Evolutionary conservation across 1,140 invertebrate species (phyloP), one percentile per base, ranked within the genome.

Genomic region (Metopolophium dirhodum): DNA sequence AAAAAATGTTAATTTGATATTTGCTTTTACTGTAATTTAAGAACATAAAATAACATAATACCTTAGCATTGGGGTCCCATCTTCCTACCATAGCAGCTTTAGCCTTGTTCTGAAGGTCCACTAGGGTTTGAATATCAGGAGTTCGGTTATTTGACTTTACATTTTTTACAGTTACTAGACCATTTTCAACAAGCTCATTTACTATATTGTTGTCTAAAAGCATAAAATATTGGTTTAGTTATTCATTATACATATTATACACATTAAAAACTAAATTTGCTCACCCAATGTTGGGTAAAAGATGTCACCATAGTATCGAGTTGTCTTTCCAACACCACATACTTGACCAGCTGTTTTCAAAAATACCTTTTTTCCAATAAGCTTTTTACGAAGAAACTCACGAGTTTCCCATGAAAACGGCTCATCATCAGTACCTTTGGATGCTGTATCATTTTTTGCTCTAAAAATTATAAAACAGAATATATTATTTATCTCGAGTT

Each of bases 381-480:
- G 95, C 95, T 98, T 99, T 94, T 99, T 98, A 49, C 99, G 96
- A 51, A 99, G 95, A 95, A 97, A 99, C 96, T 99, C 99, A 94
- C 99, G 96, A 1, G 99, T 98, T 95, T 99, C 98, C 98, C 98
- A 99, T 4, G 98, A 98, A 96, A 96, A 99, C 20, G 99, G 98
- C 95, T 99, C 98, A 96, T 99, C 98, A 95, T 97, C 97, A 90
- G 97, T 97, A 95, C 97, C 97, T 94, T 97, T 96, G 45, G 94
- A 94, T 95, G 96, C 96, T 94, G 49, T 94, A 94, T 94, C 94
- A 95, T 93, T 94, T 90, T 94, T 85, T 86, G 51, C 94, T 37
- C 93, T 92, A 94, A 93, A 61, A n/a, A 88, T 94, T 41, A 20
- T 94, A 93, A 83, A n/a, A 86, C 2, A 51, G 37, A 85, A 82